Base-by-base conservation (phyloP, 2,888 invertebrate species). In the Lasioglossum leucozonium region DNA sequence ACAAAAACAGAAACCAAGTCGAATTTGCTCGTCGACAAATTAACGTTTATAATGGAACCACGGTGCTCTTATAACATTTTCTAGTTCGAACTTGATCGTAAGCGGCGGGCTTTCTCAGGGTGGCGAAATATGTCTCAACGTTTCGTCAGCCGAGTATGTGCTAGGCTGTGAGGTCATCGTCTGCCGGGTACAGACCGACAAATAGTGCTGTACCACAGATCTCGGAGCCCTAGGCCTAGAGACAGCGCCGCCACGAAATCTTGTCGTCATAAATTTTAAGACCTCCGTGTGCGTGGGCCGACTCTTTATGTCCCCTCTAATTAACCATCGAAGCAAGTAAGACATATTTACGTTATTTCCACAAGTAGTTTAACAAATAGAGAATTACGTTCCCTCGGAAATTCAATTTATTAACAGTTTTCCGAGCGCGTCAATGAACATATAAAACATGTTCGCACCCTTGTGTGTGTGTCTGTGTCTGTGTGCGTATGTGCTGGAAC, bases 141-240 rank as follows among this genome's bases (percentile, higher is more conserved):
- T 89, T 89, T 89, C 89, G 77, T 89, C 89, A 89, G 86, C 85
- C 82, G 26, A 55, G 55, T 77, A 13, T 69, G 65, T 58, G 77
- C 73, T 51, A 51, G 77, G 37, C 77, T 79, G 44, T 83, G 86
- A 86, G 84, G 86, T 88, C 88, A 85, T 87, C 83, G 79, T 81
- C 81, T 86, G 80, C 79, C 47, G 81, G 26, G 51, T 78, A 71
- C 67, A 65, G 72, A 65, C 65, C 65, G 72, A 26, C 26, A 13
- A n/a, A 37, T 67, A 84, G 81, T 86, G 73, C 74, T 71, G 84
- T 81, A 77, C 26, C 80, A 72, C 22, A 26, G 58, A 42, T 69
- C 62, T 26, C 47, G 69, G 71, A 26, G 40, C 83, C 83, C 79
- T 71, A 34, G 34, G 22, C 55, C 42, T 51, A 34, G 55, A 65